Conservation (phyloP, 2,888 invertebrate genomes). For the Autographa pulchrina region DNA sequence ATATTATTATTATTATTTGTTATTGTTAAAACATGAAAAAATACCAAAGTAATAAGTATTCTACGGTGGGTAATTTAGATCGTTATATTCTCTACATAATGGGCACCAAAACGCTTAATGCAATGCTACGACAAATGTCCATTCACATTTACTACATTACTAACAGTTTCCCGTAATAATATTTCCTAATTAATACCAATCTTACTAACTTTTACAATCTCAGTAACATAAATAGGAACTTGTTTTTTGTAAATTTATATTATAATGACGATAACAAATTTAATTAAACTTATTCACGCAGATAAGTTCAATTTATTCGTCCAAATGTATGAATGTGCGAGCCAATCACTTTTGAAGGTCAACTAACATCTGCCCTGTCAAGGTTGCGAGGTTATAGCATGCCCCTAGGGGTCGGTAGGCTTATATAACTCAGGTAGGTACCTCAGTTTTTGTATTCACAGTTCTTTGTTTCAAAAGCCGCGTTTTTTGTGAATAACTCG, state of each 20-base stretch:
- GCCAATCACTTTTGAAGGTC: conserved; percentile 51
- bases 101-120: no score
- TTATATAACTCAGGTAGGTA: conserved; percentile 29
- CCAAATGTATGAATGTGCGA: conserved; percentile 9
- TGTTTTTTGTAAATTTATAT: not conserved
- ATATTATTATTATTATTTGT: no score
- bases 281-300: not conserved
- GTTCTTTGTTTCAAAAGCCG: conserved; percentile 12
- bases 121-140: no score
- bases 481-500: not conserved
- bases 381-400: conserved; percentile 22
- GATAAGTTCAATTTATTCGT: not conserved
- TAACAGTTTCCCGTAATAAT: not conserved
- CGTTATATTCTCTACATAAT: no score
- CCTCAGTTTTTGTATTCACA: conserved; percentile 7
- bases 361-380: conserved; percentile 47
- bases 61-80: no score
- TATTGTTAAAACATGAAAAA: no score
- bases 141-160: not conserved
- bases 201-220: not conserved
- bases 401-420: conserved; percentile 39
- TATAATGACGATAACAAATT: conserved; percentile 2
- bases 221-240: not conserved
- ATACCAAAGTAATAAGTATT: no score
- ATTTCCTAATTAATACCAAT: not conserved